These are phyloP conservation scores for Eremophila alpestris DNA, from an alignment of 2,797 vertebrate species.

Conservation along the genomic window DNA sequence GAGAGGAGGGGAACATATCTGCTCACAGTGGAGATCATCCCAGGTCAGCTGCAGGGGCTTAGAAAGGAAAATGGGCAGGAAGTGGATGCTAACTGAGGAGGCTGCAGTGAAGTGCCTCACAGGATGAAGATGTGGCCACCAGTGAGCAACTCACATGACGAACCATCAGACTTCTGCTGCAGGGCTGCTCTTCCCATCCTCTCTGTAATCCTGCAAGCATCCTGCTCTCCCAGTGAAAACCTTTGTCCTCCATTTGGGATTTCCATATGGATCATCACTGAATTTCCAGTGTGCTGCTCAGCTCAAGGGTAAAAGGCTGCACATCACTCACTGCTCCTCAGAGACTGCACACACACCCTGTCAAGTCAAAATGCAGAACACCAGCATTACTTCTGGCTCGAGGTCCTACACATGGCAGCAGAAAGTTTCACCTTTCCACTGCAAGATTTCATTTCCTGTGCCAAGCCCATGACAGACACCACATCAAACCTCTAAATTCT, in stretches of 20 bases:
- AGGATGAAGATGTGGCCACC: not conserved
- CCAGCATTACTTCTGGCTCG: not conserved
- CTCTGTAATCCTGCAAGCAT: not conserved
- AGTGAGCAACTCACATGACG: rapidly evolving
- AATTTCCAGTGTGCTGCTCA: not conserved
- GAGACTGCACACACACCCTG: not conserved
- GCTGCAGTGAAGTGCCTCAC: not conserved
- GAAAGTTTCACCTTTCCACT: not conserved
- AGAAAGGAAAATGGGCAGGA: not conserved
- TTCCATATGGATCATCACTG: not conserved
- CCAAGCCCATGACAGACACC: not conserved
- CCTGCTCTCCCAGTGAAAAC: not conserved
- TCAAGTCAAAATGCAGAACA: not conserved
- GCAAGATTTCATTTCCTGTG: not conserved
- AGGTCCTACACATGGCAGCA: not conserved
- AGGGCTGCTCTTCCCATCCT: not conserved
- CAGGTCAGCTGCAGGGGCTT: not conserved
- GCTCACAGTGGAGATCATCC: not conserved
- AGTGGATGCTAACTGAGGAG: not conserved
- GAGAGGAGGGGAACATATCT: not conserved
- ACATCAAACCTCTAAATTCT: not conserved
- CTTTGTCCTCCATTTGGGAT: not conserved
- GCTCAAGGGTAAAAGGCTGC: not conserved
- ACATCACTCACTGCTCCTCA: not conserved
- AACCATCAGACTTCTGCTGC: not conserved